Percentiles rank a stretch among this genome's conserved stretches.
phyloP scores from a whole-genome alignment of 1,140 invertebrate genomes.

The Macrocentrus cingulum region DNA sequence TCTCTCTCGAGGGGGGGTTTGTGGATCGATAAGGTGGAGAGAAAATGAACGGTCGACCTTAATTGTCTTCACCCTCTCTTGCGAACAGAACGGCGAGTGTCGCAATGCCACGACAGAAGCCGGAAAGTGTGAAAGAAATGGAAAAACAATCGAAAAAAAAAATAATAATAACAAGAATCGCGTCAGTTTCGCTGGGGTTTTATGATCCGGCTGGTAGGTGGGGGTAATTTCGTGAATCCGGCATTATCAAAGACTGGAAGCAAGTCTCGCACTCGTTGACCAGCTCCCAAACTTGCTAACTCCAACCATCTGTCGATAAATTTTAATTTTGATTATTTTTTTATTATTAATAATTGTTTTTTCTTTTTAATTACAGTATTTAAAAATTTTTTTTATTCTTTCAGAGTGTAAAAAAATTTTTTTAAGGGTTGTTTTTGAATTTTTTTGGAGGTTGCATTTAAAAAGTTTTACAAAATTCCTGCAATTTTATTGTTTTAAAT shows the following conservation, averaged over 20 bases:
- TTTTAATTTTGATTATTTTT: too few species aligned
- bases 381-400: too few species aligned
- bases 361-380: too few species aligned
- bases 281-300: constrained; percentile 51
- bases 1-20: too few species aligned
- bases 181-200: constrained; percentile 65
- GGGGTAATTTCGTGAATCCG: constrained; percentile 76
- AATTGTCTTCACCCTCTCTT: constrained; percentile 17
- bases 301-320: constrained; percentile 46
- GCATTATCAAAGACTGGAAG: constrained; percentile 80
- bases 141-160: background rate
- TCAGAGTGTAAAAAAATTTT: too few species aligned
- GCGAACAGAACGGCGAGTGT: background rate
- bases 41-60: constrained; percentile 20
- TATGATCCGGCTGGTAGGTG: constrained; percentile 73
- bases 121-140: background rate
- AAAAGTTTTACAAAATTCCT: too few species aligned
- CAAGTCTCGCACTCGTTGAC: constrained; percentile 71
- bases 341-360: too few species aligned
- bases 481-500: too few species aligned
- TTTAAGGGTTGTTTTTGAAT: too few species aligned
- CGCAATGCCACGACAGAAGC: background rate
- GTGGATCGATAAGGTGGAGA: constrained; percentile 28
- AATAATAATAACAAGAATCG: constrained; percentile 4
- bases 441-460: too few species aligned